Percentiles rank a stretch among this genome's conserved stretches.
These are phyloP conservation scores for Lacanobia wlatinum DNA, from an alignment of 2,888 invertebrate genomes.

Conservation along the genomic window DNA sequence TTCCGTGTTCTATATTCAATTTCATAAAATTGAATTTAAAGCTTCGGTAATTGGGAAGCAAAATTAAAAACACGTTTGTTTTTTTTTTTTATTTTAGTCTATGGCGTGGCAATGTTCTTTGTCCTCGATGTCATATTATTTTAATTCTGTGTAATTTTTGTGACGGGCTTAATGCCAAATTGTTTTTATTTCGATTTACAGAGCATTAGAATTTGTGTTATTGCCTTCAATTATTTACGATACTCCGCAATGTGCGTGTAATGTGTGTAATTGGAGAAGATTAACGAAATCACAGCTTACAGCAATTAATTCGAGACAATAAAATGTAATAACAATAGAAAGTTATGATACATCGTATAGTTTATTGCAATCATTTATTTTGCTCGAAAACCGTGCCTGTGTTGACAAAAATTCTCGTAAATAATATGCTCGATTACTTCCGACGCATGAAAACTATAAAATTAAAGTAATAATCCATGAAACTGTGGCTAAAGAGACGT, in stretches of 20 bases:
- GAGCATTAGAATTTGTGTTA: slow-evolving; percentile 23
- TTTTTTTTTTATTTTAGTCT: slow-evolving; percentile 24
- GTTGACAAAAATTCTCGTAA: slow-evolving; percentile 51
- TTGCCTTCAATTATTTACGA: slow-evolving; percentile 32
- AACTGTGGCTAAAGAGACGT: slow-evolving; percentile 29
- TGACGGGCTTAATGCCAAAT: slow-evolving; percentile 62
- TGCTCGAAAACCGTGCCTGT: slow-evolving; percentile 11
- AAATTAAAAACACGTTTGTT: slow-evolving; percentile 29
- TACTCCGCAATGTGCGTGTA: slow-evolving; percentile 19
- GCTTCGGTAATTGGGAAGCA: slow-evolving; percentile 6
- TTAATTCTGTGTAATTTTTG: slow-evolving; percentile 50
- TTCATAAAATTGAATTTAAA: slow-evolving; percentile 30
- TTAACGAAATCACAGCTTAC: slow-evolving; percentile 36
- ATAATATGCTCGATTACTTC: slow-evolving; percentile 51
- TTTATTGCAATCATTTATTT: slow-evolving; percentile 33
- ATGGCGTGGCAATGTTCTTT: slow-evolving; percentile 16
- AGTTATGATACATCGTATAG: slow-evolving; percentile 34
- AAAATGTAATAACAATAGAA: slow-evolving; percentile 49
- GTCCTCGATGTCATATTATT: slow-evolving; percentile 44
- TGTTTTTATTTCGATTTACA: slow-evolving; percentile 41
- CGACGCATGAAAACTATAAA: slow-evolving; percentile 45
- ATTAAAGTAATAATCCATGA: slow-evolving; percentile 46
- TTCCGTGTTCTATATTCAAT: slow-evolving; percentile 41
- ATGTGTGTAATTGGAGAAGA: slow-evolving; percentile 42
- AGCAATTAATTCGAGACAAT: slow-evolving; percentile 39